Evolutionary conservation across 2,113 vertebrate genomes (phyloP).

Genomic region (Laticauda colubrina): DNA sequence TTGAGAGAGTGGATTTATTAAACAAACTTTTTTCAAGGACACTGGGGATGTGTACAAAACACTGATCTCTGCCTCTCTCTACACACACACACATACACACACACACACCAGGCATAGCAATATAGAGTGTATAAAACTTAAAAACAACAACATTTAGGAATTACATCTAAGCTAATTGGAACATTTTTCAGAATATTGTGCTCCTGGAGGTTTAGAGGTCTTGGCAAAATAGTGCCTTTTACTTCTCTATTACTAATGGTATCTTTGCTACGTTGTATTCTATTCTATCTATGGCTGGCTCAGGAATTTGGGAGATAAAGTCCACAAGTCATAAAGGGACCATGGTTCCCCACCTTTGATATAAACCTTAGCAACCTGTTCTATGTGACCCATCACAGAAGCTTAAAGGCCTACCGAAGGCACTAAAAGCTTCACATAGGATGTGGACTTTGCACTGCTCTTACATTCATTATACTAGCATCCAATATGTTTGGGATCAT

Average conservation of each 20-base stretch:
- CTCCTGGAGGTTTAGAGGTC: not conserved
- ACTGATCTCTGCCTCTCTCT: not conserved
- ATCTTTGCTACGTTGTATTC: not conserved
- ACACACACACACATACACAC: too few species aligned
- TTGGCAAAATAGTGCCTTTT: not conserved
- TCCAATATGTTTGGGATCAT: not conserved
- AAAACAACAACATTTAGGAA: not conserved
- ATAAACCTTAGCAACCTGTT: not conserved
- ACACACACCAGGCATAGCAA: not conserved
- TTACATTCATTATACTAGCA: not conserved
- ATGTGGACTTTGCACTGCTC: not conserved
- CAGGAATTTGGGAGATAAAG: not conserved
- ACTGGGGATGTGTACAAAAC: slow-evolving; percentile 5
- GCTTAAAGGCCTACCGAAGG: not conserved
- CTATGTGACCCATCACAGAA: not conserved
- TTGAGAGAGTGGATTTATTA: slow-evolving; percentile 38
- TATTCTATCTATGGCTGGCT: not conserved
- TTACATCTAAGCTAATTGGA: not conserved
- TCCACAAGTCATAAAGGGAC: not conserved
- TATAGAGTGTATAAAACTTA: not conserved
- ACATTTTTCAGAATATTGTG: not conserved
- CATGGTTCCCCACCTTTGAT: not conserved
- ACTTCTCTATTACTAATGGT: not conserved
- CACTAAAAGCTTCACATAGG: not conserved
- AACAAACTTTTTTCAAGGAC: slow-evolving; percentile 27